Percentiles rank a stretch among this genome's conserved stretches.
These are phyloP conservation scores for Sebastolobus altivelis DNA, from an alignment of 2,797 vertebrate species.

Conservation along the genomic window DNA sequence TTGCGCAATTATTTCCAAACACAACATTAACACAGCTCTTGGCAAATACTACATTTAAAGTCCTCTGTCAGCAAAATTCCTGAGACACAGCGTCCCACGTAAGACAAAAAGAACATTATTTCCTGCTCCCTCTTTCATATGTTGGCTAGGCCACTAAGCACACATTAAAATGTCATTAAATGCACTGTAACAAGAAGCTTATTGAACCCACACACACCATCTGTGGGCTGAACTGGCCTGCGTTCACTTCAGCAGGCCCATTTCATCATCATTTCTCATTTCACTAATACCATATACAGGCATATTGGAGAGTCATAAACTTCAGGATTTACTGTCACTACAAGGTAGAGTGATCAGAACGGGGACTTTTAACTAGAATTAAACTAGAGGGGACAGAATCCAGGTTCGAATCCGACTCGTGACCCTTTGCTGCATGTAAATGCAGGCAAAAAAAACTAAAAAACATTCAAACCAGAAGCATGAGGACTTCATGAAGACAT, in stretches of 20 bases:
- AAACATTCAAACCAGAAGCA: too few species aligned
- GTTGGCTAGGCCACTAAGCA: background rate
- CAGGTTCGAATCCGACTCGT: too few species aligned
- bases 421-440: too few species aligned
- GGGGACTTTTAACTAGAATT: background rate
- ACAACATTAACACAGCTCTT: slow-evolving; percentile 9
- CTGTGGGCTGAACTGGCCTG: slow-evolving; percentile 21
- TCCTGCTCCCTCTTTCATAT: slow-evolving; percentile 6
- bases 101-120: slow-evolving; percentile 16
- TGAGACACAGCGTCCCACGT: background rate
- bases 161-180: slow-evolving; percentile 26
- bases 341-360: background rate
- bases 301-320: background rate
- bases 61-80: slow-evolving; percentile 23
- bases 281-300: background rate
- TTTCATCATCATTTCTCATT: background rate
- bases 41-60: slow-evolving; percentile 16
- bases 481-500: too few species aligned
- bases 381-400: background rate
- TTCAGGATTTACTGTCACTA: background rate
- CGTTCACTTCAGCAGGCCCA: slow-evolving; percentile 15
- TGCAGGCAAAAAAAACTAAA: too few species aligned
- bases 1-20: slow-evolving; percentile 12
- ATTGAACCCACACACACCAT: slow-evolving; percentile 22
- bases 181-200: slow-evolving; percentile 21